These are phyloP conservation scores for Orchestia grillus DNA, from an alignment of 1,140 invertebrate species.

Conservation along the genomic window DNA sequence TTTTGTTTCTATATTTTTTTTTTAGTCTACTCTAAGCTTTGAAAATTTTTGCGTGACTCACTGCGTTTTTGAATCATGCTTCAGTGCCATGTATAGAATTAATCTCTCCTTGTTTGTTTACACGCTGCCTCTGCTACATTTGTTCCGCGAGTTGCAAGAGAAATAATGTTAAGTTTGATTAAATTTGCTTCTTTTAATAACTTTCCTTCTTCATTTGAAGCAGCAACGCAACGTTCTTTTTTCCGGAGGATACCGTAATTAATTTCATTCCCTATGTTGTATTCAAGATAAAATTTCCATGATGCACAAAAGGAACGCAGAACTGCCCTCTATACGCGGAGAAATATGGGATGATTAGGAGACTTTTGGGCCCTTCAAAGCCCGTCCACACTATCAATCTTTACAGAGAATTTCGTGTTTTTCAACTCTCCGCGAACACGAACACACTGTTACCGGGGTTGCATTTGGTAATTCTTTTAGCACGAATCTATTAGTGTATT, in stretches of 20 bases:
- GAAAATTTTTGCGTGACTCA: background rate
- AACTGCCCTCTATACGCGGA: background rate
- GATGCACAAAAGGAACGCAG: background rate
- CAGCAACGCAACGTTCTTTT: background rate
- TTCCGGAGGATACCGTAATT: background rate
- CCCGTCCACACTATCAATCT: too few relatives aligned
- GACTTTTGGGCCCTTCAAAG: background rate
- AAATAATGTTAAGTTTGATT: background rate
- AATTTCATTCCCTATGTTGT: background rate
- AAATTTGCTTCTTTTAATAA: background rate
- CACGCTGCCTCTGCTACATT: background rate
- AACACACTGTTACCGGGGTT: too few relatives aligned
- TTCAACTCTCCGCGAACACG: too few relatives aligned
- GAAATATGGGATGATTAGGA: background rate
- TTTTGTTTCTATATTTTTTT: background rate
- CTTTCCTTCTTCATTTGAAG: background rate
- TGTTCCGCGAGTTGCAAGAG: background rate
- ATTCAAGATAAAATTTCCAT: background rate
- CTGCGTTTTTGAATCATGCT: background rate
- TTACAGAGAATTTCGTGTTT: too few relatives aligned
- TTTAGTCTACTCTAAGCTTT: background rate
- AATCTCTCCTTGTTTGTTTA: background rate
- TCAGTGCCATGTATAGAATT: background rate
- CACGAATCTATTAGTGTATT: too few relatives aligned
- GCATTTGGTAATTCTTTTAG: too few relatives aligned